These are phyloP conservation scores for Corvus hawaiiensis DNA, from an alignment of 2,113 vertebrate genomes.

Conservation along the genomic window DNA sequence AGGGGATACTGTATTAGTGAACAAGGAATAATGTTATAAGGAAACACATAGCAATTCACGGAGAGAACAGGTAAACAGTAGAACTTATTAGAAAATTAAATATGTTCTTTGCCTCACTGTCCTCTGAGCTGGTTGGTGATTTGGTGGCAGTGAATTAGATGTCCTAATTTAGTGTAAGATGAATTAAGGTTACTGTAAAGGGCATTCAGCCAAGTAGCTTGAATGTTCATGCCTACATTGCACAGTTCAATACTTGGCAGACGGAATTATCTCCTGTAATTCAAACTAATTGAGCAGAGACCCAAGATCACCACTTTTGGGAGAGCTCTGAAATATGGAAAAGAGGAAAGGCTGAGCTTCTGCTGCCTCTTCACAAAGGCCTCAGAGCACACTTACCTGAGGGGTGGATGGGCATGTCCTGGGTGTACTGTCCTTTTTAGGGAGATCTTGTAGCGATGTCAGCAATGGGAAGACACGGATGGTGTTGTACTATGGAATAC, in stretches of 20 bases:
- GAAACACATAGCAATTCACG: not conserved
- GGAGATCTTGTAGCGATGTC: not conserved
- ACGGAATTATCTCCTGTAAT: not conserved
- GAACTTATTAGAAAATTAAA: constrained; percentile 3
- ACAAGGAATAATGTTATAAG: not conserved
- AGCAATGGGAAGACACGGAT: not conserved
- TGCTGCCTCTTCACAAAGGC: not conserved
- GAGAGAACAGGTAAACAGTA: not conserved
- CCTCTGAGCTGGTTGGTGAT: not conserved
- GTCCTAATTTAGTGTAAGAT: not conserved
- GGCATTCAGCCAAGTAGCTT: not conserved
- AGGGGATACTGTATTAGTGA: not conserved
- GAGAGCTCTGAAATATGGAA: not conserved
- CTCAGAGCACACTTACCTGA: not conserved
- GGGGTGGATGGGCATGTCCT: not conserved
- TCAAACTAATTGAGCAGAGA: not conserved
- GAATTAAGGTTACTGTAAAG: not conserved
- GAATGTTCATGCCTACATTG: not conserved
- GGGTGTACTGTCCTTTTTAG: not conserved
- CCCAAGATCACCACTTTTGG: not conserved
- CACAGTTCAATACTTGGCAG: not conserved
- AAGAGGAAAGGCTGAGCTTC: not conserved
- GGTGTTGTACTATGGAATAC: not conserved
- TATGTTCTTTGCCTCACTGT: not conserved
- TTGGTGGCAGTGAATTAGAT: not conserved